Evolutionary conservation across 2,113 vertebrate species (phyloP).

Genomic region (Phainopepla nitens): DNA sequence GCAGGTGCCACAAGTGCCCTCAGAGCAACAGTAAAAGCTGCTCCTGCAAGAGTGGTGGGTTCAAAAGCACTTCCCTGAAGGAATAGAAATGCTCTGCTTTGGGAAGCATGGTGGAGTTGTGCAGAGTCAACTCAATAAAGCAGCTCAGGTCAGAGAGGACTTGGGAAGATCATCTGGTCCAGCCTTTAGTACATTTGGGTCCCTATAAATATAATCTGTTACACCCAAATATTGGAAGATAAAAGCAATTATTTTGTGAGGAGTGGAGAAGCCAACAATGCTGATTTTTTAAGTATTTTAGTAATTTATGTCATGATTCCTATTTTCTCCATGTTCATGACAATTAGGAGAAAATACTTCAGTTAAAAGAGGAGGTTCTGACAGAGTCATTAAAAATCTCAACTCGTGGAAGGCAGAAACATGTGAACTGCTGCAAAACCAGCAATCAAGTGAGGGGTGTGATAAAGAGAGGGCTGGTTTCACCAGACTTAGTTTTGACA

Average conservation of each 20-base stretch:
- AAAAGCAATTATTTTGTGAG: background rate
- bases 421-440: background rate
- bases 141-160: background rate
- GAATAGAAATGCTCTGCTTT: background rate
- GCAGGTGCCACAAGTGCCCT: background rate
- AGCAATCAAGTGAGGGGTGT: background rate
- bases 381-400: background rate
- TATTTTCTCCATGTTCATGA: background rate
- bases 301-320: background rate
- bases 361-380: background rate
- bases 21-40: background rate
- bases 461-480: background rate
- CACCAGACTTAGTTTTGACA: background rate
- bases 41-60: constrained; percentile 57
- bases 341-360: background rate
- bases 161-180: background rate
- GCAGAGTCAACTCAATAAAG: background rate
- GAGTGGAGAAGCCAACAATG: background rate
- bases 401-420: background rate
- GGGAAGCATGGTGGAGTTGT: background rate
- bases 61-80: background rate
- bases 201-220: background rate
- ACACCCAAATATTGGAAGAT: background rate
- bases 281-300: background rate
- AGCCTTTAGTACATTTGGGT: background rate